Evolutionary conservation across 2,888 invertebrate species (phyloP).

Genomic region (Marronus borbonicus): DNA sequence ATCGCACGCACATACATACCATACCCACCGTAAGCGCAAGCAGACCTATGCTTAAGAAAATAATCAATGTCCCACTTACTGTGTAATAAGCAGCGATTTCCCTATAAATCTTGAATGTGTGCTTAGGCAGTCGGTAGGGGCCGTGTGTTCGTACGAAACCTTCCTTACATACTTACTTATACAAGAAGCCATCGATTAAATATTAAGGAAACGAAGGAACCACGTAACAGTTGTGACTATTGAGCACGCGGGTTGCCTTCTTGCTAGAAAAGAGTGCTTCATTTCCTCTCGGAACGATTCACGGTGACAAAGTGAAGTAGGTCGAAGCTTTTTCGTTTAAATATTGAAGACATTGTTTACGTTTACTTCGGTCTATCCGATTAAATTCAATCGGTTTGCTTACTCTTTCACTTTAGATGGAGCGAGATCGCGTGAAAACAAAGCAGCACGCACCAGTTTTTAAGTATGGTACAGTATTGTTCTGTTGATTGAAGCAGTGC

Average conservation of each 20-base stretch:
- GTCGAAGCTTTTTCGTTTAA: constrained; percentile 2
- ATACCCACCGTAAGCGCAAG: neutral
- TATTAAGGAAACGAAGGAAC: constrained; percentile 22
- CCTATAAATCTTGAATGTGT: constrained; percentile 16
- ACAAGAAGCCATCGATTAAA: constrained; percentile 22
- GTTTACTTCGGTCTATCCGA: constrained; percentile 6
- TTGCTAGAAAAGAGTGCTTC: neutral
- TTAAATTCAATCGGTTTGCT: constrained; percentile 16
- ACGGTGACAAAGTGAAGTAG: constrained; percentile 16
- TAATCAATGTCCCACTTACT: neutral
- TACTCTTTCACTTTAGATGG: constrained; percentile 11
- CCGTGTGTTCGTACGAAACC: too few species aligned
- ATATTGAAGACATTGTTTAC: constrained; percentile 24
- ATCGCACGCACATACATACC: neutral
- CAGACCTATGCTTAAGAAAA: too few species aligned
- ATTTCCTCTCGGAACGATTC: constrained; percentile 8
- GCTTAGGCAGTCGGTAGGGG: neutral
- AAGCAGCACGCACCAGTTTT: constrained; percentile 1
- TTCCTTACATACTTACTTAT: neutral
- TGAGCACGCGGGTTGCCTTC: constrained; percentile 1
- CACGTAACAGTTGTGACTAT: constrained; percentile 28
- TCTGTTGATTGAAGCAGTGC: constrained; percentile 7
- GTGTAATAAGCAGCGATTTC: neutral
- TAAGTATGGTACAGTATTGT: constrained; percentile 13
- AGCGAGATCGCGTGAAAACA: constrained; percentile 16